Evolutionary conservation across 2,888 invertebrate genomes (phyloP), one percentile per base, ranked within the genome.

Genomic region (Euzophera pinguis): DNA sequence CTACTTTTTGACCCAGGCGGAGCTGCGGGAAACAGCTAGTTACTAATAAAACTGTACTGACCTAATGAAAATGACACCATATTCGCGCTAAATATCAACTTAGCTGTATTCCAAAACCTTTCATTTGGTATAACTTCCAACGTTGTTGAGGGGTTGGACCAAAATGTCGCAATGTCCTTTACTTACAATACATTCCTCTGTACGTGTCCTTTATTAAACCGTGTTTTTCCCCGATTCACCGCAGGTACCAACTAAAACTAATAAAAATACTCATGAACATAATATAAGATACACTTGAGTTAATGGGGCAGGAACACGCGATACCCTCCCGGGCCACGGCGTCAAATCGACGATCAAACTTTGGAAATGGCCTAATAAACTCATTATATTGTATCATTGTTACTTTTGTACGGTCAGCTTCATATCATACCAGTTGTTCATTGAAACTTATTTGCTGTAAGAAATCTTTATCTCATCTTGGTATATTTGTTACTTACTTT

Each of bases 211-310:
- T 10, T 34, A 45, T 45, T 32, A 13, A 45, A 32, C 45, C 32
- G 12, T 43, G 60, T 59, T 59, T 62, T 61, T 45, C 32, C 16
- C 32, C 32, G 29, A 45, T 5, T 8, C 45, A 14, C 32, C 32
- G 32, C 32, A 32, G 32, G 29, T 29, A n/a, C 38, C 41, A 13
- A 27, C 32, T 32, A 45, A 45, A 16, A 45, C 45, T 45, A 45
- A 45, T 45, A 45, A 45, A 45, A 45, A 45, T 45, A 32, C 45
- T 45, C 45, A 45, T n/a, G n/a, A n/a, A n/a, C n/a, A n/a, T 45
- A 45, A 45, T 45, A 32, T 45, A 45, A 45, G 45, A 45, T 45
- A 45, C 45, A 45, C 45, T 45, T 32, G 14, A 45, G 45, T 32
- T 45, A 45, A 45, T 45, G 32, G 45, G 32, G 16, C 45, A 6